Evolutionary conservation across 2,888 invertebrate species (phyloP), one percentile per base, ranked within the genome.

Genomic region (Pegoplata infirma): DNA sequence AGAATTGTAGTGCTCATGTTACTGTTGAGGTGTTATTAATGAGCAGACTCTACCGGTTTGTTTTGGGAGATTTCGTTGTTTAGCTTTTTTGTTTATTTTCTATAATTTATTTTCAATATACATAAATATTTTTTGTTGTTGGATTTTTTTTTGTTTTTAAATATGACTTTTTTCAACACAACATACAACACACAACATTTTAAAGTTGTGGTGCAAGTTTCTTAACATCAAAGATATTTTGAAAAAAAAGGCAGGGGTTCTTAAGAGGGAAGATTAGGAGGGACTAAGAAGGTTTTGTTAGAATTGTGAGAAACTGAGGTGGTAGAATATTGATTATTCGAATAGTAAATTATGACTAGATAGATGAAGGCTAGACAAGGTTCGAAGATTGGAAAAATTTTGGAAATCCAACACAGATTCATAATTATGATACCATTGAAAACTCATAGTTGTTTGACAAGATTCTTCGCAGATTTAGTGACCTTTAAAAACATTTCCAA

Each of bases 11-110:
- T 17, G 47, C 61, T 79, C 79, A 72, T 46, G 47, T 79, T 79
- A 68, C 75, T 23, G 19, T 25, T 72, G 71, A 69, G 79, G 79
- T 79, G 75, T 79, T 67, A 58, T 67, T 67, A 72, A 79, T 79
- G 75, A 75, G 49, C 68, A 68, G 56, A 66, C 55, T 75, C 68
- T 68, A 78, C 77, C 63, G 73, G 73, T 78, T 73, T 73, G n/a
- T 10, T 36, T 56, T 55, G 47, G n/a, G n/a, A 2, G 28, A n/a
- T n/a, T 40, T 5, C 14, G 5, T 58, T 51, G 49, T 61, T 17
- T 8, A n/a, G n/a, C n/a, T n/a, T n/a, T n/a, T 23, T 32, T 59
- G n/a, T 28, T 14, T 49, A 51, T 32, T 21, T 25, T 32, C 32
- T 55, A 53, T 64, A 53, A 69, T 58, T 21, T 53, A 55, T 67